These are phyloP conservation scores for Helicorthomorpha holstii DNA, from an alignment of 1,140 invertebrate genomes.

Conservation along the genomic window DNA sequence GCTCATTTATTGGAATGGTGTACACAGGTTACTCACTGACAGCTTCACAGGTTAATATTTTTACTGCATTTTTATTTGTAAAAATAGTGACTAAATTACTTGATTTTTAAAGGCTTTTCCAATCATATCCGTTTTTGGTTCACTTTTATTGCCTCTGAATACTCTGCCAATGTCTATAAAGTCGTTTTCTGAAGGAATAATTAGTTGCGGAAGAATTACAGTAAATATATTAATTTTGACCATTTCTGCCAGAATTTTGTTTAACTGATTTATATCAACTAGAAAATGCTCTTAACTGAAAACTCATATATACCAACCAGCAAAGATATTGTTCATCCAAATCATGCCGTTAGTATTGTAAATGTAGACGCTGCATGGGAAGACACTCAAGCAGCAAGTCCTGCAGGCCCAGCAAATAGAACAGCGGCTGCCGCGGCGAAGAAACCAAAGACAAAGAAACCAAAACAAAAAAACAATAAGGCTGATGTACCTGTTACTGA, in stretches of 20 bases:
- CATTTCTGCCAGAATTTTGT: too few species aligned
- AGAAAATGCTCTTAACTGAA: not conserved
- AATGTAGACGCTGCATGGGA: not conserved
- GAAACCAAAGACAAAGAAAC: not conserved
- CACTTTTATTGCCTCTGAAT: not conserved
- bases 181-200: not conserved
- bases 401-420: too few species aligned
- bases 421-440: too few species aligned
- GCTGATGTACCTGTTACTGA: too few species aligned
- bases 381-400: not conserved
- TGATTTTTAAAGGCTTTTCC: constrained; percentile 5
- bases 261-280: too few species aligned
- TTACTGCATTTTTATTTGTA: not conserved
- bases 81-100: not conserved
- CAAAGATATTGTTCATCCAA: not conserved
- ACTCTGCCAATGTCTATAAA: constrained; percentile 1
- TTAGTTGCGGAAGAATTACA: constrained; percentile 1
- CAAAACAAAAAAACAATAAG: too few species aligned
- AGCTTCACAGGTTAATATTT: constrained; percentile 4
- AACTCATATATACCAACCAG: not conserved
- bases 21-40: not conserved
- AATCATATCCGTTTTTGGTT: not conserved
- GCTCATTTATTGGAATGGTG: not conserved
- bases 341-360: not conserved
- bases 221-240: not conserved